A percentile compares a stretch with the other conserved stretches of the same genome.
Evolutionary conservation across 2,888 invertebrate genomes (phyloP).

Genomic region (Thera obeliscata): DNA sequence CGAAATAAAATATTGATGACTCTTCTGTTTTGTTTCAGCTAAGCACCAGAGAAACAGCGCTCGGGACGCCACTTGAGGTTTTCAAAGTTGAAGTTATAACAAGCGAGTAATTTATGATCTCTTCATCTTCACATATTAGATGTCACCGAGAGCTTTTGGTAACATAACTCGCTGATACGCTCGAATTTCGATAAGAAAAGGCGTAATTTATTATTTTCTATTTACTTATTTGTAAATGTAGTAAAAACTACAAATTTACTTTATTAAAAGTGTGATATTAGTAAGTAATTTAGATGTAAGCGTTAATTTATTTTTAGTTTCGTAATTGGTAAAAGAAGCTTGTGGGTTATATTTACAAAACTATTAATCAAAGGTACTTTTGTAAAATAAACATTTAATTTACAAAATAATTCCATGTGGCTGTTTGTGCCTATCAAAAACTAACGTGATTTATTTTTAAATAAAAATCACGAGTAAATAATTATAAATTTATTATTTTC

Average conservation of each 20-base stretch:
- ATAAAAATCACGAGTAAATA: too few species aligned
- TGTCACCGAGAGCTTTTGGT: neutral
- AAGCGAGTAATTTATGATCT: conserved; percentile 5
- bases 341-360: neutral
- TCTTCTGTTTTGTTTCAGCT: conserved; percentile 66
- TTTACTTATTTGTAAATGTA: conserved; percentile 16
- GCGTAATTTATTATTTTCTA: conserved; percentile 1
- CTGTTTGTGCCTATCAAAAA: neutral
- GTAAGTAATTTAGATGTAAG: conserved; percentile 62
- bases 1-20: neutral
- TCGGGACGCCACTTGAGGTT: conserved; percentile 72
- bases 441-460: too few species aligned
- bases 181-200: neutral
- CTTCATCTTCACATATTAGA: neutral
- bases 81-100: conserved; percentile 22
- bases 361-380: neutral
- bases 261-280: conserved; percentile 79
- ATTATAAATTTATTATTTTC: too few species aligned
- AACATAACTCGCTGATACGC: neutral
- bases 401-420: too few species aligned
- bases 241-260: conserved; percentile 43
- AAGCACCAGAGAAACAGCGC: conserved; percentile 80
- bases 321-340: conserved; percentile 21
- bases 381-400: neutral
- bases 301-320: conserved; percentile 69